Base-by-base conservation (phyloP, 2,797 vertebrate species). In the Picus viridis region DNA sequence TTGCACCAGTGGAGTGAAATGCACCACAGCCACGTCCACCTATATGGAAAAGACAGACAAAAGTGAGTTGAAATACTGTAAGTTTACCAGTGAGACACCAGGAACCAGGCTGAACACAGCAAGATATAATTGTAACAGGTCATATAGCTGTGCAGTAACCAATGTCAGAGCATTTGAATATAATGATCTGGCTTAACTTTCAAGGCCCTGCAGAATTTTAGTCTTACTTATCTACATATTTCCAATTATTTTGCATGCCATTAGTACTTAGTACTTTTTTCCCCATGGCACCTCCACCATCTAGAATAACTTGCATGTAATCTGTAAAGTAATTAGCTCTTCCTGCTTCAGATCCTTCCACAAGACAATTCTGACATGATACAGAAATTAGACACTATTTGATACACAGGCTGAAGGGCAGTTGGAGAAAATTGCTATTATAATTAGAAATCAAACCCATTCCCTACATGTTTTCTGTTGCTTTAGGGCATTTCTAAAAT, bases 1-100 rank as follows among this genome's bases (percentile, higher is more conserved):
- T 84, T 97, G 93, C 75, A 97, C 96, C 97, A 99, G 95, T 5
- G 99, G 99, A 20, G 98, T 99, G 97, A 99, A 99, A 97, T 97
- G 98, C 57, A 99, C 98, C 72, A 99, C 98, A 36, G 98, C 98
- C 70, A 99, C 99, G 10, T 99, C 99, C 97, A 99, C 99, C 99
- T 99, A 65, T 26, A 96, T 24, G 63, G 23, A 75, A 76, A 91
- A 72, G 61, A 84, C 68, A 59, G 59, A 75, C 8, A 83, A 27
- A 73, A 39, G 17, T 34, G 17, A 81, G 57, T 11, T 67, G 16
- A 61, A 47, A 23, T 92, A 36, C 32, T 79, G 24, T 24, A 63
- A 47, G 29, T 57, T 65, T 63, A 29, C 27, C 1, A 1, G 15
- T 16, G 36, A 83, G 56, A 74, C 5, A 32, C 24, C 16, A 76